Percentiles rank a stretch among this genome's conserved stretches.
Conservation (phyloP, 2,113 vertebrate genomes). For the Anhinga rufa region DNA sequence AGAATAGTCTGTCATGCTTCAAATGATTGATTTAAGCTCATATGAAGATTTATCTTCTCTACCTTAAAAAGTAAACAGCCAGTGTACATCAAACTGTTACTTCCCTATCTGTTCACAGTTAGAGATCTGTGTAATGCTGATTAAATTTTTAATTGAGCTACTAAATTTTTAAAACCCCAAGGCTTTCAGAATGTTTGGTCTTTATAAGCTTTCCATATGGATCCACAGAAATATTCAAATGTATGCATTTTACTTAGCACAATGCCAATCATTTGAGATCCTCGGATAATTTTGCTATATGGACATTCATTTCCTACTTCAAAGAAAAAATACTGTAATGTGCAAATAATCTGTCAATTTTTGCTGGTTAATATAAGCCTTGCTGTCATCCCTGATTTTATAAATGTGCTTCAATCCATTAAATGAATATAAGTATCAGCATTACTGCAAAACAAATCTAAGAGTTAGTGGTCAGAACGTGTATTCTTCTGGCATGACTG, state of each 20-base stretch:
- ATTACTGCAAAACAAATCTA: neutral
- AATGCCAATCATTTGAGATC: neutral
- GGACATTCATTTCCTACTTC: neutral
- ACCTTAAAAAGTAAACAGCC: neutral
- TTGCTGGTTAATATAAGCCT: neutral
- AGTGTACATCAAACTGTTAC: neutral
- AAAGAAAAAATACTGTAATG: neutral
- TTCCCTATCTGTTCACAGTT: neutral
- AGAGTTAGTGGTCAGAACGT: neutral
- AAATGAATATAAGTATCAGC: neutral
- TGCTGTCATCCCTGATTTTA: neutral
- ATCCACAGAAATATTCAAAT: neutral
- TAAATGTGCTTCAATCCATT: neutral
- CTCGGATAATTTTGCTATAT: neutral
- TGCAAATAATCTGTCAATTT: neutral
- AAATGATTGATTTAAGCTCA: neutral
- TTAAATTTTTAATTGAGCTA: neutral
- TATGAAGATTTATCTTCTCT: neutral
- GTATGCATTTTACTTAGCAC: neutral
- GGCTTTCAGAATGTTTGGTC: neutral
- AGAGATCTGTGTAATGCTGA: neutral
- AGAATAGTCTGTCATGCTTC: neutral
- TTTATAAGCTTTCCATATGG: neutral
- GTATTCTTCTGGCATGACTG: neutral
- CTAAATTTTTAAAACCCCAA: neutral